phyloP scores from a whole-genome alignment of 2,113 vertebrate species.

The Nothobranchius kuhntae region DNA sequence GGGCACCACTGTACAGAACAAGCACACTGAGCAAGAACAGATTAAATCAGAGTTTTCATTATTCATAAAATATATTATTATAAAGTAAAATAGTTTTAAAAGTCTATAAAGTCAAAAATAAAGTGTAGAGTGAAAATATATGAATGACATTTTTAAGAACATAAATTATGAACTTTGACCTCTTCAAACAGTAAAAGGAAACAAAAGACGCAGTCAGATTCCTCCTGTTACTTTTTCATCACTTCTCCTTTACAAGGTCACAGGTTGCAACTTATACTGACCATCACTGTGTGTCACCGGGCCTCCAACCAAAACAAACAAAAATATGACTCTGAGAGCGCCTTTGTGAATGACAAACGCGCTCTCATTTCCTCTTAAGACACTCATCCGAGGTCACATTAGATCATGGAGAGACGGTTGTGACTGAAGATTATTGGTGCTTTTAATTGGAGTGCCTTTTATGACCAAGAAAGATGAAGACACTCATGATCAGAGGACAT shows the following conservation, averaged over 20 bases:
- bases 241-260: constrained; percentile 71
- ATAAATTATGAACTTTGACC: too few species aligned
- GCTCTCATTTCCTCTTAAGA: constrained; percentile 19
- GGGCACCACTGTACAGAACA: too few species aligned
- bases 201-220: constrained; percentile 52
- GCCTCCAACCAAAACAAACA: constrained; percentile 25
- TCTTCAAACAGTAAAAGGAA: constrained; percentile 38
- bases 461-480: background rate
- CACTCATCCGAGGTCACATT: constrained; percentile 25
- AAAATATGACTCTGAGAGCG: constrained; percentile 2
- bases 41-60: too few species aligned
- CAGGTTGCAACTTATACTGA: constrained; percentile 51
- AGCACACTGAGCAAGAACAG: too few species aligned
- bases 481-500: background rate
- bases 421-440: constrained; percentile 3
- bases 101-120: too few species aligned
- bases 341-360: constrained; percentile 20
- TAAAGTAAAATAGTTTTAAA: too few species aligned
- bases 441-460: constrained; percentile 1
- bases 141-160: too few species aligned
- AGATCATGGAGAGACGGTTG: background rate
- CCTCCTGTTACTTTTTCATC: constrained; percentile 69
- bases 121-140: too few species aligned
- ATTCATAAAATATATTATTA: too few species aligned
- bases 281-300: constrained; percentile 25